Conservation (phyloP, 2,113 vertebrate genomes). For the Clarias batrachus region DNA sequence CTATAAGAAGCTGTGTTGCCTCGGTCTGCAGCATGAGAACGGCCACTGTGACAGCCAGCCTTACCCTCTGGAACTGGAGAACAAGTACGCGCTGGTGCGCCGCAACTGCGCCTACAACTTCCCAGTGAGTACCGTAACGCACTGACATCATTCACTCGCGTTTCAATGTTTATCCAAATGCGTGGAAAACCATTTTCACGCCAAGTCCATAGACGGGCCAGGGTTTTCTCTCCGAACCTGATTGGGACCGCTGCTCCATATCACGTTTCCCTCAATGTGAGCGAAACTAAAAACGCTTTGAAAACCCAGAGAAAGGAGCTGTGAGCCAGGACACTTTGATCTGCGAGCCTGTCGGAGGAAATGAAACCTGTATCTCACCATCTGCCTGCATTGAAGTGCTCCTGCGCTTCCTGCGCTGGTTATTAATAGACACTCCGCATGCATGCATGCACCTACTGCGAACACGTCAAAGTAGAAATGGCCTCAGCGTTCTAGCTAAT, state of each 20-base stretch:
- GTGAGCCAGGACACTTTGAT: neutral
- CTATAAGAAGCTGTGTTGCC: conserved; percentile 85
- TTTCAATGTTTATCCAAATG: neutral
- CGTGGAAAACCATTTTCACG: neutral
- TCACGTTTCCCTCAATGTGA: neutral
- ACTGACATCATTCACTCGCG: neutral
- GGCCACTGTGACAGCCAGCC: conserved; percentile 81
- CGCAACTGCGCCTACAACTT: conserved; percentile 96
- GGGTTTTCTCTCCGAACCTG: neutral
- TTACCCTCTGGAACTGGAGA: conserved; percentile 81
- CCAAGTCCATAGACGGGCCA: neutral
- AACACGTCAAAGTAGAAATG: neutral
- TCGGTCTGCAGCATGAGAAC: conserved; percentile 86
- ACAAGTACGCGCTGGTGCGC: conserved; percentile 82
- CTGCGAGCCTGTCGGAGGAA: conserved; percentile 28
- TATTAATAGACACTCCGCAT: conserved; percentile 43
- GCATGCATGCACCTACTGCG: conserved; percentile 19
- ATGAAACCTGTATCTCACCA: conserved; percentile 37
- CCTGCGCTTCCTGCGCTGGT: conserved; percentile 3
- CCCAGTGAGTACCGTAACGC: conserved; percentile 73
- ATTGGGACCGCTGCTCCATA: neutral
- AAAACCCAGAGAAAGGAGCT: neutral
- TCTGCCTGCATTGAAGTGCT: conserved; percentile 34
- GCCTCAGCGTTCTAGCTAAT: conserved; percentile 20
- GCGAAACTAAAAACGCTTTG: neutral